Evolutionary conservation across 2,888 invertebrate species (phyloP).

Genomic region (Argyra leucocephala): DNA sequence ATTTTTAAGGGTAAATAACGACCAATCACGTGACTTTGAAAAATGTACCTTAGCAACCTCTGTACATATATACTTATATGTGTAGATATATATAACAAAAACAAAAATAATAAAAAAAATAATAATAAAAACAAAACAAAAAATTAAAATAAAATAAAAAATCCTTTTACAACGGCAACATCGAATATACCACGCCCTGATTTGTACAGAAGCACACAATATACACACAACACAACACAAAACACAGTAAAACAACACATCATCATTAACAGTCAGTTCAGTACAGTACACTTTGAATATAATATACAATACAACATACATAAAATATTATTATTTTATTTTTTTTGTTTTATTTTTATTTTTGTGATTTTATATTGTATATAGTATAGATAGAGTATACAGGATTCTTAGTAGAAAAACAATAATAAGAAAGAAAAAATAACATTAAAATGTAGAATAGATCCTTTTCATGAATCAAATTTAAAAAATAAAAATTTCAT

Average conservation of each 20-base stretch:
- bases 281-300: too few relatives aligned
- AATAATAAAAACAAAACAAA: neutral
- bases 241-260: too few relatives aligned
- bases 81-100: neutral
- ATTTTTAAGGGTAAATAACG: conserved; percentile 19
- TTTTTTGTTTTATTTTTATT: neutral
- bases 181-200: neutral
- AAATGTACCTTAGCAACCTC: conserved; percentile 19
- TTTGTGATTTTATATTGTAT: neutral
- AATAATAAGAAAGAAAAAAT: too few relatives aligned
- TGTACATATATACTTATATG: neutral
- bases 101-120: neutral
- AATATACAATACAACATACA: too few relatives aligned
- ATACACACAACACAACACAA: too few relatives aligned
- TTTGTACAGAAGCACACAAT: neutral
- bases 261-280: too few relatives aligned
- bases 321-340: neutral
- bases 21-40: conserved; percentile 19
- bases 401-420: too few relatives aligned
- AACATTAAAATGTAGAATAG: too few relatives aligned
- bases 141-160: neutral
- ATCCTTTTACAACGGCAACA: conserved; percentile 1
- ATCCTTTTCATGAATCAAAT: too few relatives aligned
- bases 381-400: too few relatives aligned
- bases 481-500: neutral